Evolutionary conservation across 37 sponge, comb jelly and placozoan species (phyloP).

Genomic region (Tethya wilhelma): DNA sequence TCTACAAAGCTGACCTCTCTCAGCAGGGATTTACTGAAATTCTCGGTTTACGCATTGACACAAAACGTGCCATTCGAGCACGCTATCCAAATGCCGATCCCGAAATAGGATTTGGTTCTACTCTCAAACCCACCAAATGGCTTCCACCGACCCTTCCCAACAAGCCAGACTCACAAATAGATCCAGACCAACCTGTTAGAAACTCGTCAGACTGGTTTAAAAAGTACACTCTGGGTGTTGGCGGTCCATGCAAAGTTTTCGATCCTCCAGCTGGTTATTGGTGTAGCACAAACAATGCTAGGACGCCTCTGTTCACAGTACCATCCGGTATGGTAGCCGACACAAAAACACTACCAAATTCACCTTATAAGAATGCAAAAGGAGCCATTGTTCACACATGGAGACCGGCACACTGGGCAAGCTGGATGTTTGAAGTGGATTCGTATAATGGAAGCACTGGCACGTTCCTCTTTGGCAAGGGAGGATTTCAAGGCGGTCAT

Average conservation of each 20-base stretch:
- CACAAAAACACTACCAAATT: conserved; percentile 36
- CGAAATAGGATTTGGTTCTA: conserved; percentile 64
- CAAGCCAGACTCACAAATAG: conserved; percentile 8
- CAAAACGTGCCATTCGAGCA: conserved; percentile 61
- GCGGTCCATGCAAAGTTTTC: conserved; percentile 46
- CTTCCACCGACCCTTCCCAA: conserved; percentile 6
- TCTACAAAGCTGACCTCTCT: conserved; percentile 62
- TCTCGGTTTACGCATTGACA: conserved; percentile 53
- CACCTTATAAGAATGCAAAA: conserved; percentile 48
- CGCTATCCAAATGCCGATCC: conserved; percentile 83
- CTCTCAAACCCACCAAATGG: conserved; percentile 26
- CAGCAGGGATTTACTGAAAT: conserved; percentile 36
- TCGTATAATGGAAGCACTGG: conserved; percentile 6
- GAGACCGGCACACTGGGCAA: conserved; percentile 69
- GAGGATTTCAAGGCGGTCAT: conserved; percentile 78
- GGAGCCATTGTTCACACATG: conserved; percentile 72
- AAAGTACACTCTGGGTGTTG: conserved; percentile 52
- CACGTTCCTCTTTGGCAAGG: conserved; percentile 41
- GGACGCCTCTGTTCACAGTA: conserved; percentile 21
- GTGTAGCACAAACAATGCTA: conserved; percentile 52
- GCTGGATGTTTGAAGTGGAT: conserved; percentile 72
- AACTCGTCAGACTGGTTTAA: conserved; percentile 42
- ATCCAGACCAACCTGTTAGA: conserved; percentile 25
- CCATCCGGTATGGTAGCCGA: conserved; percentile 45
- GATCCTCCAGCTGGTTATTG: conserved; percentile 73